Base-by-base conservation (phyloP, 2,888 invertebrate species). In the Mesorhabditis spiculigera region DNA sequence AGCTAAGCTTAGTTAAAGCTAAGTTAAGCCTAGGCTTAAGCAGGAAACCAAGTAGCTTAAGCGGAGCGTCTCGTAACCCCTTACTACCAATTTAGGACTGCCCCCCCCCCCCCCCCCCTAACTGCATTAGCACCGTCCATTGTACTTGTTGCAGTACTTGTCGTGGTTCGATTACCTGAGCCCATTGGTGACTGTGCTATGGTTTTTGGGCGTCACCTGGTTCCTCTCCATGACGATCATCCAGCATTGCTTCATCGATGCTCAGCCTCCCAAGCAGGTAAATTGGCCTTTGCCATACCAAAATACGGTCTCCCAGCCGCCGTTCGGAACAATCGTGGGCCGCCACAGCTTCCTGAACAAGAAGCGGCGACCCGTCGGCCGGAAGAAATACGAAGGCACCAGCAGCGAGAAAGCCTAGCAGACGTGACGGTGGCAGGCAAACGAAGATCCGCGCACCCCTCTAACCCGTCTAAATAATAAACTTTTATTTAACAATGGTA, bases 171-270 rank as follows among this genome's bases (percentile, higher is more conserved):
- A 50, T n/a, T 50, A 13, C 58, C n/a, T 50, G 10, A 50, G 10
- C 8, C 58, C 58, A 50, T 50, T 50, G 10, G 58, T 50, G 10
- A n/a, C 58, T 3, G 8, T 50, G 8, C 58, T 50, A 13, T 50
- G 58, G 58, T 50, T 13, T 50, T 50, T 50, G 58, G 58, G 8
- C 58, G n/a, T 50, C 58, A 50, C 58, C 10, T 50, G 58, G 58
- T 50, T 50, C 58, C n/a, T 50, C 10, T 13, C 10, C 58, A 50
- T 50, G 10, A 50, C 58, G 8, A 50, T 50, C 58, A 50, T 50
- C 58, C 58, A 50, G 58, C 8, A 50, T 50, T 50, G 8, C 58
- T 50, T 50, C 58, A 50, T 50, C 58, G 58, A n/a, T 50, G 58
- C 8, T n/a, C 8, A 10, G 58, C 58, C 58, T 50, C 58, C 58